phyloP scores from a whole-genome alignment of 2,113 vertebrate genomes.

The Saimiri boliviensis region DNA sequence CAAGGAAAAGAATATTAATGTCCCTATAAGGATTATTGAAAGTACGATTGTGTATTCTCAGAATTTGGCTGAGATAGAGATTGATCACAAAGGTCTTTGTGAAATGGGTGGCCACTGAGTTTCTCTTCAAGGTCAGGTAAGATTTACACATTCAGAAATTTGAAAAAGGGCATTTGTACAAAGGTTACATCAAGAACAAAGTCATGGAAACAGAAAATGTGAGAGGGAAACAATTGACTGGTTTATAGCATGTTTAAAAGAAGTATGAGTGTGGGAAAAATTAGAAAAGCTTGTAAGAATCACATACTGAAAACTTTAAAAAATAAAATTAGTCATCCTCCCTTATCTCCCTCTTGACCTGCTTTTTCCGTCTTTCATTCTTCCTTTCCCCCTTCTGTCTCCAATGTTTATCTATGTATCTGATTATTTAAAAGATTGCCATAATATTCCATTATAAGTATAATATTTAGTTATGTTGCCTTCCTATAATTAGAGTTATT shows the following conservation, averaged over 20 bases:
- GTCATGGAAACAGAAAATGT: not conserved
- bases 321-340: not conserved
- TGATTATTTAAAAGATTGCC: not conserved
- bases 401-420: not conserved
- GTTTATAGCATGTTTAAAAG: not conserved
- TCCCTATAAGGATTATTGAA: not conserved
- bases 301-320: not conserved
- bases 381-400: not conserved
- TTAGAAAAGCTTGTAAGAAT: not conserved
- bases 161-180: not conserved
- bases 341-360: not conserved
- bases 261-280: not conserved
- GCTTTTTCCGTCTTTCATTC: not conserved
- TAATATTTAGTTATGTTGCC: not conserved
- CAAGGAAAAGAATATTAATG: not conserved
- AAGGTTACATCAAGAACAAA: not conserved
- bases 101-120: not conserved
- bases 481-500: not conserved
- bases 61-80: not conserved
- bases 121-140: not conserved
- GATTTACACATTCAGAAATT: not conserved
- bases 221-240: not conserved
- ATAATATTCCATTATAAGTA: not conserved
- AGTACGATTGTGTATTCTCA: not conserved
- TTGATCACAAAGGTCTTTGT: not conserved